Evolutionary conservation across 2,113 vertebrate species (phyloP), one percentile per base, ranked within the genome.

Genomic region (Tachuris rubrigastra): DNA sequence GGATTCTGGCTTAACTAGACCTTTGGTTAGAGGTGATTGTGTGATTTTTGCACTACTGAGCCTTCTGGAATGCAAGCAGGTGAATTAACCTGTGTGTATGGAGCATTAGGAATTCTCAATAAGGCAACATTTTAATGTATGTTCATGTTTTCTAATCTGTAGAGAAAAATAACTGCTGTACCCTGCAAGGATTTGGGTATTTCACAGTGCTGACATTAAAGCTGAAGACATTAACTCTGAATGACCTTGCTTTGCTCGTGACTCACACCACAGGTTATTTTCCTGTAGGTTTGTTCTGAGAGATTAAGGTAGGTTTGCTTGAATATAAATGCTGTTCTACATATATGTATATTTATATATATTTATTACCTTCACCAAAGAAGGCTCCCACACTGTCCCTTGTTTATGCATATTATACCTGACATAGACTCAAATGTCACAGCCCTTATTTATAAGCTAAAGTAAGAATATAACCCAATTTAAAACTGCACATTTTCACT

Each of bases 191-290:
- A n/a, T 75, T 66, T 79, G 75, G 55, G 63, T 24, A 19, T 60
- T 93, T 76, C 71, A 82, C 55, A 84, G 79, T 3, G 1, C 9
- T 71, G 59, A 89, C 91, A 49, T 74, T 68, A 65, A 63, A 27
- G 78, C 72, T 60, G 65, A 81, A 92, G 63, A 56, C 28, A 14
- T 87, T 93, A 89, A 95, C 83, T 87, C 37, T 18, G 46, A 79
- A 56, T 87, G 90, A 69, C 96, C 90, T 82, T 33, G 46, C 44
- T 68, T 94, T 92, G 50, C 72, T 90, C 25, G 24, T 95, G 91
- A 96, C 74, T 95, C 84, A 85, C 7, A 6, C 71, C 58, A 47
- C n/a, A 89, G 79, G 42, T 81, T 89, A 72, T 95, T 95, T 89
- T 92, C 33, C 73, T 71, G 83, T 91, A 85, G 81, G 81, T 85